Evolutionary conservation across 2,797 vertebrate species (phyloP).

Genomic region (Trematomus bernacchii): DNA sequence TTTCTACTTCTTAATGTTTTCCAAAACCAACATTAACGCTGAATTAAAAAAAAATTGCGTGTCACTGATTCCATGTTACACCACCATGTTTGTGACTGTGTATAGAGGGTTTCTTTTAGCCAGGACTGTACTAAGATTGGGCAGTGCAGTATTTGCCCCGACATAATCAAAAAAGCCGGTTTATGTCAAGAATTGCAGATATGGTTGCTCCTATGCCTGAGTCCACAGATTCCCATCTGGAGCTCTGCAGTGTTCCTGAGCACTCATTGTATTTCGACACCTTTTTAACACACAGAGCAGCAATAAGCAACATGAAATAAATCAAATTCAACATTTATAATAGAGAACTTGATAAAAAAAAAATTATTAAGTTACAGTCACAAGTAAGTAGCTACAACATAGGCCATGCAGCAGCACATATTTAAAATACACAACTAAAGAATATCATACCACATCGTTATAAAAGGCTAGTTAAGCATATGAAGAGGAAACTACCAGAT

Average conservation of each 20-base stretch:
- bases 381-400: no score
- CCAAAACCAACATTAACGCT: neutral
- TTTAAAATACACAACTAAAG: no score
- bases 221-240: slow-evolving; percentile 34
- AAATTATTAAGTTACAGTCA: no score
- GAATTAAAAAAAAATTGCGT: slow-evolving; percentile 24
- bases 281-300: no score
- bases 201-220: slow-evolving; percentile 14
- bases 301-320: no score
- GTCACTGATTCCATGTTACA: neutral
- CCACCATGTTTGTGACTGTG: neutral
- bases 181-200: slow-evolving; percentile 19
- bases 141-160: neutral
- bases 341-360: no score
- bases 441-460: no score
- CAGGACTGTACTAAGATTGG: neutral
- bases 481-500: neutral
- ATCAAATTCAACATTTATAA: no score
- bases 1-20: neutral
- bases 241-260: slow-evolving; percentile 29
- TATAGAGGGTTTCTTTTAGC: neutral
- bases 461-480: no score
- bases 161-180: slow-evolving; percentile 3
- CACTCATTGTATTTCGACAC: no score
- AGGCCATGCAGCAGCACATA: no score